Evolutionary conservation across 2,797 vertebrate species (phyloP), one percentile per base, ranked within the genome.

Genomic region (Macroramphosus scolopax): DNA sequence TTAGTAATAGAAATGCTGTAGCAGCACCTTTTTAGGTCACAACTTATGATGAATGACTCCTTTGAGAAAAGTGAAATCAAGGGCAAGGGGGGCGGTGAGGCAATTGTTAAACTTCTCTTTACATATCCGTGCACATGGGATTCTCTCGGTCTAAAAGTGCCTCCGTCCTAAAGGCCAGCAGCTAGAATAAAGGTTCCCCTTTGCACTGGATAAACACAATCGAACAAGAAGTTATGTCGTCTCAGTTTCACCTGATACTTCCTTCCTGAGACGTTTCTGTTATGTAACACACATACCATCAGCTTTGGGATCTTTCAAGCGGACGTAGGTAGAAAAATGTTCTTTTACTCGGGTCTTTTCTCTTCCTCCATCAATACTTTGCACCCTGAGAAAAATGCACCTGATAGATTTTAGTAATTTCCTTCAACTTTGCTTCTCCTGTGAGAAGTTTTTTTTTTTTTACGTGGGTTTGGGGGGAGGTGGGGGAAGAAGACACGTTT

Each of bases 21-120:
- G 55, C 54, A 60, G 65, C 62, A 75, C 77, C 78, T 79, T 83
- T 84, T 81, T 73, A 76, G 75, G 81, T 85, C 81, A 77, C 67
- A 75, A 55, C 64, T 64, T 73, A 67, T 75, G 77, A 83, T 69
- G 61, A 88, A 85, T 82, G 77, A 54, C 73, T 85, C 81, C 77
- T 86, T 72, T 78, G 84, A 85, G 76, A 77, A 67, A 70, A 75
- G 45, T 56, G 28, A 74, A 74, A 68, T 74, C 63, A 72, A 28
- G 49, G 71, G 66, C 62, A 68, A 35, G 57, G 47, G 56, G 69
- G 74, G 51, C 20, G n/a, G n/a, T 24, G 26, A 33, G 49, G 66
- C 60, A 60, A 72, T 63, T 72, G 78, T 77, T 80, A 67, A 50
- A 60, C 61, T 62, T 64, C 42, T 59, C 51, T 78, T 75, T 66